These are phyloP conservation scores for Apodemia hepburni DNA, from an alignment of 2,888 invertebrate genomes.

Conservation along the genomic window DNA sequence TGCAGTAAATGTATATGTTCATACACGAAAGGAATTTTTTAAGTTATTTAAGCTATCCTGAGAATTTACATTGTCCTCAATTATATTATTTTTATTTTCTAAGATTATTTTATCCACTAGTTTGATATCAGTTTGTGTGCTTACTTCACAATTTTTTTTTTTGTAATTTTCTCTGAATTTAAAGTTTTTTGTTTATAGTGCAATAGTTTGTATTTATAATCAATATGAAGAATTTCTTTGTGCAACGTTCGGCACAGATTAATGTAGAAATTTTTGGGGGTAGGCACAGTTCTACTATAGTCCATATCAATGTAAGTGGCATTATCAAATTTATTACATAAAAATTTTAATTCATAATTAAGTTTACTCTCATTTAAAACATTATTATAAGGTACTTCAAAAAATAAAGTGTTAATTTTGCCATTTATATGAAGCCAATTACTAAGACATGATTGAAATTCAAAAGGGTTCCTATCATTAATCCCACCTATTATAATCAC, in stretches of 20 bases:
- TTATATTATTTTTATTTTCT: not conserved
- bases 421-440: not conserved
- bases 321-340: not conserved
- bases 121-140: not conserved
- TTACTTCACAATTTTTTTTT: not conserved
- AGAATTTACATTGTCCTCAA: not conserved
- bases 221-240: not conserved
- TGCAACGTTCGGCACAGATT: not conserved
- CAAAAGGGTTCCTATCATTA: not conserved
- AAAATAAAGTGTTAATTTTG: not conserved
- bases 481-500: not conserved
- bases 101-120: not conserved
- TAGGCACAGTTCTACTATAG: not conserved
- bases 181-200: not conserved
- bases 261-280: not conserved
- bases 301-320: not conserved
- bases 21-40: conserved; percentile 18
- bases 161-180: not conserved
- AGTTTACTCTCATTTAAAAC: not conserved
- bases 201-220: not conserved
- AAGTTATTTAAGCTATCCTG: not conserved
- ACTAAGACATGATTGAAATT: not conserved
- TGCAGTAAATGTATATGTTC: conserved; percentile 19
- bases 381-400: not conserved
- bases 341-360: not conserved